Percentiles rank a stretch among this genome's conserved stretches.
Evolutionary conservation across 1,140 invertebrate genomes (phyloP).

Genomic region (Himalopsyche phryganea): DNA sequence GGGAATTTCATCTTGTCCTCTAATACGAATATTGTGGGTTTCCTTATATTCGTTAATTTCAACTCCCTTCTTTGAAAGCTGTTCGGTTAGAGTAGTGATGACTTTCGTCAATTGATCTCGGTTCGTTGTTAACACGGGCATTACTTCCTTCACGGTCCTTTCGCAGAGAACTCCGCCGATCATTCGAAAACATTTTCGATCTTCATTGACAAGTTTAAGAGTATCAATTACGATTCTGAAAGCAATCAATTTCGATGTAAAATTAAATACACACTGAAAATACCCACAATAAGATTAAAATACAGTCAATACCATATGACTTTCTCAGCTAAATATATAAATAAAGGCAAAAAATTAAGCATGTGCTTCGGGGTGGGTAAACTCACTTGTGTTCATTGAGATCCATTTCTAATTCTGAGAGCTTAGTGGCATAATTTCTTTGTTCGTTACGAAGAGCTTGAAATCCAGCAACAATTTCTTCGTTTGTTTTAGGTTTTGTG

Average conservation of each 20-base stretch:
- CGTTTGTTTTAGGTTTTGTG: slow-evolving; percentile 55
- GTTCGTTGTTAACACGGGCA: slow-evolving; percentile 80
- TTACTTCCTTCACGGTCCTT: slow-evolving; percentile 84
- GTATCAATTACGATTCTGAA: slow-evolving; percentile 92
- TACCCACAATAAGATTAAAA: no score
- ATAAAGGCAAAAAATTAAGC: slow-evolving; percentile 5
- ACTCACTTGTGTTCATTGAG: slow-evolving; percentile 93
- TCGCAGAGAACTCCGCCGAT: slow-evolving; percentile 92
- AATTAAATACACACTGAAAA: no score
- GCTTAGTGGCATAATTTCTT: slow-evolving; percentile 76
- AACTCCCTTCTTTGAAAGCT: slow-evolving; percentile 80
- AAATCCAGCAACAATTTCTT: slow-evolving; percentile 84
- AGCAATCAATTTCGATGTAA: slow-evolving; percentile 26
- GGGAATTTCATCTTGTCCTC: slow-evolving; percentile 57
- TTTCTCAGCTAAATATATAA: slow-evolving; percentile 5
- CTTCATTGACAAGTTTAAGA: slow-evolving; percentile 78
- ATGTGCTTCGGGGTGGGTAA: slow-evolving; percentile 13
- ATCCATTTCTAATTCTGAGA: slow-evolving; percentile 89
- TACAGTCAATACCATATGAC: no score
- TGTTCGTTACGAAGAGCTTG: slow-evolving; percentile 85
- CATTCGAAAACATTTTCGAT: slow-evolving; percentile 89
- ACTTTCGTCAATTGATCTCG: slow-evolving; percentile 78
- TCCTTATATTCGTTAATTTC: slow-evolving; percentile 94
- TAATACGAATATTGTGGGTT: slow-evolving; percentile 80
- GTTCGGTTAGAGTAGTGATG: slow-evolving; percentile 73